A percentile compares a stretch with the other conserved stretches of the same genome.
phyloP scores from a whole-genome alignment of 2,113 vertebrate species.

The Perognathus longimembris region DNA sequence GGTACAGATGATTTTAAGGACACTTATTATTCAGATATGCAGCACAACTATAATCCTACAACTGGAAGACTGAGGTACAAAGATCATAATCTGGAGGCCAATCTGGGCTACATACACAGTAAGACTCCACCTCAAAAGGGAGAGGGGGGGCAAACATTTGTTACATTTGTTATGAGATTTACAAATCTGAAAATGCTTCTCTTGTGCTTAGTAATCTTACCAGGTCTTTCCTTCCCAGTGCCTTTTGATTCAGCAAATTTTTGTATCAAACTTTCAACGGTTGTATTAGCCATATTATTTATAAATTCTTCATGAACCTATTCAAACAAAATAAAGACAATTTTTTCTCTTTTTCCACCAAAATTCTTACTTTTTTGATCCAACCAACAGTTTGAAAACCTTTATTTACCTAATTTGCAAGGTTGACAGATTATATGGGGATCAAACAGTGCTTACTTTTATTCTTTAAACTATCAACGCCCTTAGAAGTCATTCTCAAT shows the following conservation, averaged over 20 bases:
- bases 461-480: background rate
- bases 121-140: background rate
- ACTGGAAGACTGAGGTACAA: too few species aligned
- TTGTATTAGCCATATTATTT: conserved; percentile 97
- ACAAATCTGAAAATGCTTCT: conserved; percentile 54
- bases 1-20: conserved; percentile 19
- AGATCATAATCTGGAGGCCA: background rate
- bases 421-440: background rate
- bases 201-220: conserved; percentile 85
- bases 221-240: conserved; percentile 97
- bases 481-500: background rate
- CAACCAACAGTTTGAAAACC: conserved; percentile 35
- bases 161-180: background rate
- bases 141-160: background rate
- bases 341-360: conserved; percentile 21
- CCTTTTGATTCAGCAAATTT: conserved; percentile 97
- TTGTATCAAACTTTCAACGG: conserved; percentile 94
- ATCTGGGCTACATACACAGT: background rate
- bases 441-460: background rate
- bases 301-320: conserved; percentile 97
- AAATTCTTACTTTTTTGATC: conserved; percentile 25
- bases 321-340: conserved; percentile 63
- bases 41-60: too few species aligned
- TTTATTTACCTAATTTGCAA: background rate
- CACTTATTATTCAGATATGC: background rate